phyloP scores from a whole-genome alignment of 2,797 vertebrate species.

The Epinephelus awoara region DNA sequence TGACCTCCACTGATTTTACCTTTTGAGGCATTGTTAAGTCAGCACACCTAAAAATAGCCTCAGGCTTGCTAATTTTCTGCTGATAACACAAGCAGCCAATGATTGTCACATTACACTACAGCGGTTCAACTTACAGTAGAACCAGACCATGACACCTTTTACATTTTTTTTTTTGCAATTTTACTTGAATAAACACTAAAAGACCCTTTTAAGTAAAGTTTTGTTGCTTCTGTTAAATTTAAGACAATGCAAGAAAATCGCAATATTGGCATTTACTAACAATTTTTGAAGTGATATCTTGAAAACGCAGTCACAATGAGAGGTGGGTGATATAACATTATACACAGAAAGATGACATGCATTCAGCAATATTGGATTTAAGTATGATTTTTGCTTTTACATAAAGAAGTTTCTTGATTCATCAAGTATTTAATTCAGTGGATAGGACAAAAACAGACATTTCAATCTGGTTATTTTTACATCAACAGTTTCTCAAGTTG shows the following conservation, averaged over 20 bases:
- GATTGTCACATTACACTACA: conserved; percentile 19
- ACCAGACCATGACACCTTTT: background rate
- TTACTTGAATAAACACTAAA: background rate
- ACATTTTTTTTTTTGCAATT: background rate
- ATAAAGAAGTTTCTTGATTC: background rate
- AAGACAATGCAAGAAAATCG: too few species aligned
- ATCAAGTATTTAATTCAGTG: background rate
- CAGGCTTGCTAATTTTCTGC: conserved; percentile 24
- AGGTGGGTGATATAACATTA: background rate
- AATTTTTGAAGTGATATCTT: too few species aligned
- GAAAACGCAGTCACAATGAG: background rate
- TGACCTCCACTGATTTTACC: conserved; percentile 57
- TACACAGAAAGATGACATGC: background rate
- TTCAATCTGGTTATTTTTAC: background rate
- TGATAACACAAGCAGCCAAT: conserved; percentile 29
- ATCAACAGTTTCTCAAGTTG: conserved; percentile 3
- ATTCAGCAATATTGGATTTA: background rate
- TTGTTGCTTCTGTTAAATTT: too few species aligned
- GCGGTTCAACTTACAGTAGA: background rate
- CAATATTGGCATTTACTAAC: background rate
- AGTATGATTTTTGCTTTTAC: background rate
- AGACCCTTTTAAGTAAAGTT: background rate
- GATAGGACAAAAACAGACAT: background rate
- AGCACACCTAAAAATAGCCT: conserved; percentile 62
- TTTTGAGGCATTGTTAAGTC: conserved; percentile 49